phyloP scores from a whole-genome alignment of 2,797 vertebrate species.

The Gadopsis bispinosus region DNA sequence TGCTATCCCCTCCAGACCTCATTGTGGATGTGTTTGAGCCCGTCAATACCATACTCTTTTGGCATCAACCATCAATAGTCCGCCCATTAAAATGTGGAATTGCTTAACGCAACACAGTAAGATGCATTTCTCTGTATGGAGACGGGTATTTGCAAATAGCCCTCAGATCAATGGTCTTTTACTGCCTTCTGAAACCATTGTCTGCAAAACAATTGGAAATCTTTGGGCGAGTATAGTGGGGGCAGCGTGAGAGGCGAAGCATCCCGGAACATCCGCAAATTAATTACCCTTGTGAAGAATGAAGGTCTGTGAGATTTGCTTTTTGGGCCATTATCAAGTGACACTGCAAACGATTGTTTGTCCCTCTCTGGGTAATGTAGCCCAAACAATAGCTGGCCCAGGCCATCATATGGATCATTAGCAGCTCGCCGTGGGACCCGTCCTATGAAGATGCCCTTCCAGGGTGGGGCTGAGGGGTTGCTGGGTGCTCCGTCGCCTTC shows the following conservation, averaged over 20 bases:
- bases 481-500: slow-evolving; percentile 47
- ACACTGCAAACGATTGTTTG: slow-evolving; percentile 82
- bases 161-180: slow-evolving; percentile 82
- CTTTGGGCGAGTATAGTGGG: slow-evolving; percentile 76
- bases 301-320: slow-evolving; percentile 79
- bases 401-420: slow-evolving; percentile 77
- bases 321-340: slow-evolving; percentile 81
- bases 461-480: slow-evolving; percentile 32
- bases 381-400: slow-evolving; percentile 76
- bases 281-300: slow-evolving; percentile 82
- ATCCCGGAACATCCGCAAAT: slow-evolving; percentile 73
- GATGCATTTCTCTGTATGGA: slow-evolving; percentile 77
- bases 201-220: slow-evolving; percentile 86
- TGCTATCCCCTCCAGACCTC: slow-evolving; percentile 80
- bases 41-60: slow-evolving; percentile 78
- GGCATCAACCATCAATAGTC: slow-evolving; percentile 81
- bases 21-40: slow-evolving; percentile 77
- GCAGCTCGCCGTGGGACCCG: slow-evolving; percentile 66
- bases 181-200: slow-evolving; percentile 81
- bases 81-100: slow-evolving; percentile 83
- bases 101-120: slow-evolving; percentile 79
- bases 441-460: slow-evolving; percentile 54
- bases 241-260: slow-evolving; percentile 64
- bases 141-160: slow-evolving; percentile 77
- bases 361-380: slow-evolving; percentile 79